A percentile compares a stretch with the other conserved stretches of the same genome.
Conservation (phyloP, 2,113 vertebrate species). For the Phainopepla nitens region DNA sequence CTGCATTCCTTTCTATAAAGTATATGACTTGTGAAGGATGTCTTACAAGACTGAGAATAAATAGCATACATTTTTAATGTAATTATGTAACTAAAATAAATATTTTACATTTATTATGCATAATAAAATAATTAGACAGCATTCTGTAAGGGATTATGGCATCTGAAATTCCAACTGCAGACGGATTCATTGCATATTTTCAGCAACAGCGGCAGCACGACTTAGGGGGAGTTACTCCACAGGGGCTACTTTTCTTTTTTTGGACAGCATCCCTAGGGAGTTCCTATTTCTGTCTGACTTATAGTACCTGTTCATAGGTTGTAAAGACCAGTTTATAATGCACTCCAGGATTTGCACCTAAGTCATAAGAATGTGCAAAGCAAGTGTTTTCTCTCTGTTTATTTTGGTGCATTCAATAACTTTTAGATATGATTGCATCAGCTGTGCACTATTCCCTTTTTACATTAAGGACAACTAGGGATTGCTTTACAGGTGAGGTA, state of each 20-base stretch:
- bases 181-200: conserved; percentile 24
- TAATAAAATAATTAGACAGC: conserved; percentile 51
- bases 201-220: not conserved
- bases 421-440: not conserved
- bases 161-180: not conserved
- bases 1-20: conserved; percentile 49
- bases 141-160: not conserved
- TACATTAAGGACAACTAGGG: not conserved
- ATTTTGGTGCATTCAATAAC: not conserved
- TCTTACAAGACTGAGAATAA: conserved; percentile 44
- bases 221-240: conserved; percentile 5
- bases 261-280: conserved; percentile 55
- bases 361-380: conserved; percentile 12
- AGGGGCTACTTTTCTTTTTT: conserved; percentile 56
- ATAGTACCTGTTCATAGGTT: conserved; percentile 12
- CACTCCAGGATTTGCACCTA: conserved; percentile 4
- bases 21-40: conserved; percentile 25
- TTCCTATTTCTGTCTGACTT: conserved; percentile 60
- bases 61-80: conserved; percentile 51
- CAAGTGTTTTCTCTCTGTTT: not conserved
- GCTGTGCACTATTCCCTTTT: not conserved
- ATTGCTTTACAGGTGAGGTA: not conserved
- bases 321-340: not conserved
- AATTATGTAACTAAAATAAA: conserved; percentile 40
- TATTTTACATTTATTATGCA: conserved; percentile 63